A percentile compares a stretch with the other conserved stretches of the same genome.
These are phyloP conservation scores for Xestia ashworthii DNA, from an alignment of 2,888 invertebrate species.

Conservation along the genomic window DNA sequence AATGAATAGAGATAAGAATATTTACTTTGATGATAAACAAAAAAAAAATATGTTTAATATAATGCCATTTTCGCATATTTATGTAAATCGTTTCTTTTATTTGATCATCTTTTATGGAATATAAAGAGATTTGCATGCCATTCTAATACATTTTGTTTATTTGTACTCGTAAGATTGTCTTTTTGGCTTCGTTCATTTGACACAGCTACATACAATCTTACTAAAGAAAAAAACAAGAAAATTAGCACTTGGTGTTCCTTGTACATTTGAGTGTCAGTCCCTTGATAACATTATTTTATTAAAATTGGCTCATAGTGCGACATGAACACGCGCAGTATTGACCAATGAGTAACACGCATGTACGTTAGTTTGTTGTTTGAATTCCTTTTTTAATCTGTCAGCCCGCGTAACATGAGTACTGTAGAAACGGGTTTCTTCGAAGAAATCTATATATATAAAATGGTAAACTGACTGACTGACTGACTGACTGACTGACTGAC, in stretches of 20 bases:
- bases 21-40: neutral
- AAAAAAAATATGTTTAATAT: slow-evolving; percentile 9
- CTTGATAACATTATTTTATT: slow-evolving; percentile 78
- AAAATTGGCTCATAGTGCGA: slow-evolving; percentile 6
- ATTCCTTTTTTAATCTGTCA: neutral
- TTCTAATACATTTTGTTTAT: neutral
- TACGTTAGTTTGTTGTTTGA: neutral
- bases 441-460: too few species aligned
- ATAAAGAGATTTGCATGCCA: slow-evolving; percentile 7
- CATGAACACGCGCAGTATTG: neutral
- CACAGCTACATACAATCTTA: slow-evolving; percentile 77
- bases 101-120: neutral
- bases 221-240: slow-evolving; percentile 84
- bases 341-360: slow-evolving; percentile 3
- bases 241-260: slow-evolving; percentile 84
- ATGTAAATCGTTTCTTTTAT: slow-evolving; percentile 5
- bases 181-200: slow-evolving; percentile 69
- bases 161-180: slow-evolving; percentile 76
- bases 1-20: slow-evolving; percentile 12
- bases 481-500: too few species aligned
- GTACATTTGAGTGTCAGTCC: slow-evolving; percentile 87
- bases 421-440: too few species aligned
- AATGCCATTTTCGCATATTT: slow-evolving; percentile 4
- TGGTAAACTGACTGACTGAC: too few species aligned
- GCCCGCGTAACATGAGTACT: too few species aligned